phyloP scores from a whole-genome alignment of 2,888 invertebrate genomes.

The Thelaira solivaga region DNA sequence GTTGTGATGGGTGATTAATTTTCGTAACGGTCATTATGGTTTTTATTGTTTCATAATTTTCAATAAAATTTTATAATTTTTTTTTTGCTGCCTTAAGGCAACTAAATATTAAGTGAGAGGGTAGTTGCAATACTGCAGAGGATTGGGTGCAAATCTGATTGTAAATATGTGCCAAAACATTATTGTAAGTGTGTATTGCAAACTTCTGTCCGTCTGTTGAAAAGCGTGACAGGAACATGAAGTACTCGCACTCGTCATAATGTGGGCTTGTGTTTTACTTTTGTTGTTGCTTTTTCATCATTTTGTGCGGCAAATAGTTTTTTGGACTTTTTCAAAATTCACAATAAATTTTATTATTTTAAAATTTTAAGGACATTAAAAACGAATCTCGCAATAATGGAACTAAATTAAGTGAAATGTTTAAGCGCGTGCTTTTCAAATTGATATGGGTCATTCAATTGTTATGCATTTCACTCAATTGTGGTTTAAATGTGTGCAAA shows the following conservation, averaged over 20 bases:
- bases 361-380: slow-evolving; percentile 49
- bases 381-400: slow-evolving; percentile 31
- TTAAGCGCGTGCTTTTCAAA: slow-evolving; percentile 30
- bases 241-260: too few species aligned
- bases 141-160: slow-evolving; percentile 9
- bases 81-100: too few species aligned
- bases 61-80: slow-evolving; percentile 23
- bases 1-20: slow-evolving; percentile 59
- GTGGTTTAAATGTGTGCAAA: slow-evolving; percentile 13
- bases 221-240: slow-evolving; percentile 14
- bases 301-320: neutral
- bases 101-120: slow-evolving; percentile 3
- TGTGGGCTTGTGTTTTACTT: slow-evolving; percentile 36
- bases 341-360: slow-evolving; percentile 15
- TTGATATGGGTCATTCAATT: slow-evolving; percentile 36
- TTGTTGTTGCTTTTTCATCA: slow-evolving; percentile 12
- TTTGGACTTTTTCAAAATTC: slow-evolving; percentile 10
- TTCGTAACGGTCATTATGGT: slow-evolving; percentile 55
- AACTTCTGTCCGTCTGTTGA: neutral
- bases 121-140: neutral
- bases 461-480: slow-evolving; percentile 33
- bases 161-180: slow-evolving; percentile 19
- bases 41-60: slow-evolving; percentile 59
- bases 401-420: neutral
- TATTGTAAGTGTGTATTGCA: slow-evolving; percentile 3